A percentile compares a stretch with the other conserved stretches of the same genome.
These are phyloP conservation scores for Steinernema carpocapsae DNA, from an alignment of 2,888 invertebrate species.

Conservation along the genomic window DNA sequence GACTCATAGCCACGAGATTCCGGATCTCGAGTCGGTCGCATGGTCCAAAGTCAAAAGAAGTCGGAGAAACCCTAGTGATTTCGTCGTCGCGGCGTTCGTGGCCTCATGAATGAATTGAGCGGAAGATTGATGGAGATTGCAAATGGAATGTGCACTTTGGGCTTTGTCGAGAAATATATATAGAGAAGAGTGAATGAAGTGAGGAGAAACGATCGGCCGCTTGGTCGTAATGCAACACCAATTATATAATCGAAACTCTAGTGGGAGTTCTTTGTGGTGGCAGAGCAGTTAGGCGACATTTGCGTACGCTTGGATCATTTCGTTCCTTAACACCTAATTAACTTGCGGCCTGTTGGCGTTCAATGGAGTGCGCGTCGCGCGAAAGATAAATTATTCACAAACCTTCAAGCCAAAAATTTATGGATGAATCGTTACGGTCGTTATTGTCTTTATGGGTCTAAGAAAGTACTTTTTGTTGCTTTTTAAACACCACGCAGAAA, in stretches of 20 bases:
- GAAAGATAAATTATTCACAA: slow-evolving; percentile 16
- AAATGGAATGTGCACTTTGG: slow-evolving; percentile 13
- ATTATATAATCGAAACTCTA: slow-evolving; percentile 27
- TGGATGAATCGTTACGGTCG: slow-evolving; percentile 29
- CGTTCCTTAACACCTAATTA: slow-evolving; percentile 31
- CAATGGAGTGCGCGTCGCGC: slow-evolving; percentile 10
- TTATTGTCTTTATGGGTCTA: slow-evolving; percentile 11
- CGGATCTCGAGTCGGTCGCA: neutral
- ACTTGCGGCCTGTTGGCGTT: slow-evolving; percentile 17
- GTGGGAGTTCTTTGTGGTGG: neutral
- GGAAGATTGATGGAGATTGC: slow-evolving; percentile 11
- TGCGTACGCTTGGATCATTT: slow-evolving; percentile 25
- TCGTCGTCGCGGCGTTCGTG: neutral
- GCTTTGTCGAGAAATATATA: slow-evolving; percentile 12
- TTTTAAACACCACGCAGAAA: neutral
- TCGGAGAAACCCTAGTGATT: neutral
- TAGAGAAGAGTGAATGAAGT: neutral
- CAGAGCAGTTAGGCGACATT: slow-evolving; percentile 9
- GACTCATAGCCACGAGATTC: neutral
- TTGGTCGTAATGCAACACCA: slow-evolving; percentile 25
- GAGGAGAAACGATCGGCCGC: neutral
- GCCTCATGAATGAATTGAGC: slow-evolving; percentile 31
- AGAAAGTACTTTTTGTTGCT: neutral
- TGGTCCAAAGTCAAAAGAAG: neutral
- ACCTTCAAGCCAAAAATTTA: neutral